Evolutionary conservation across 2,113 vertebrate genomes (phyloP), one percentile per base, ranked within the genome.

Genomic region (Catharus fuscescens): DNA sequence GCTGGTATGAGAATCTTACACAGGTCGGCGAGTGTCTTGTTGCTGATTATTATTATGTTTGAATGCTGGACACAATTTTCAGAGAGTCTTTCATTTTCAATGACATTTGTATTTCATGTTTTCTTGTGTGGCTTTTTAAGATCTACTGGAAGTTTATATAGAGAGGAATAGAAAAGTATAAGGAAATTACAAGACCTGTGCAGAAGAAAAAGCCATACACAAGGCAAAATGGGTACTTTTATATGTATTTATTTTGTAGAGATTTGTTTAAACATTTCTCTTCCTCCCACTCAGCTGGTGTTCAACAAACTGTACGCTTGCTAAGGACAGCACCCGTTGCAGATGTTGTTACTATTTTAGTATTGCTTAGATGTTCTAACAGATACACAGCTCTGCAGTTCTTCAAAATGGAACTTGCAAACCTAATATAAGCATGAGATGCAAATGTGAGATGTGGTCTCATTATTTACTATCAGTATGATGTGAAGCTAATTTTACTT

Each of bases 341-440:
- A 95, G 93, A 93, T 94, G 95, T 97, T 95, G 93, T 93, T 95
- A 61, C 94, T 96, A 95, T 97, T 94, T 94, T 67, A 25, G 67
- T 71, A 28, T 88, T 70, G 79, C 88, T 83, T 66, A 74, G 82
- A 77, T 80, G 34, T 88, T 94, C 72, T 86, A 53, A 36, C 66
- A 82, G 81, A 89, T 70, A 53, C 38, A 54, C 29, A 69, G 85
- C 60, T 96, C 69, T 96, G 88, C 74, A 74, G 64, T 66, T 93
- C 52, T 93, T 88, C n/a, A 47, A 85, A 81, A 62, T 88, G 62
- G 23, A 77, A 95, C 56, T 34, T 94, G 66, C 64, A 88, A 74
- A 69, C 36, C 79, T 90, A 80, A 62, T 70, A 57, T 12, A 82
- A 73, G 18, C 29, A 32, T 52, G 60, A 78, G 38, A 76, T 76